Base-by-base conservation (phyloP, 2,113 vertebrate species). In the Pyrgilauda ruficollis region DNA sequence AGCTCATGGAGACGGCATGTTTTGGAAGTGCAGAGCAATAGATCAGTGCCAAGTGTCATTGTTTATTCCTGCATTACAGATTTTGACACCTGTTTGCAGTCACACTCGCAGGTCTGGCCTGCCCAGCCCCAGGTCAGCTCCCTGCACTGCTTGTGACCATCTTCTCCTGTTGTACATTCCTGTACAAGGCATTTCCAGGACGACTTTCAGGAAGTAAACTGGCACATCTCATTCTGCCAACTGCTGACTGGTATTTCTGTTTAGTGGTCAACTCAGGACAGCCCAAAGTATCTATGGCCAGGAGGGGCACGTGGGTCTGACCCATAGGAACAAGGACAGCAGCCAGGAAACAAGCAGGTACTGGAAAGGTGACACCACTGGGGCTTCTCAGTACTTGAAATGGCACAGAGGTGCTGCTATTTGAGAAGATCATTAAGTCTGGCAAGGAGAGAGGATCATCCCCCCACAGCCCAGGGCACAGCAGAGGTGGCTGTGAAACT, bases 281-380 rank as follows among this genome's bases (percentile, higher is more conserved):
- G 74, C 50, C 46, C 43, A 7, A 62, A 77, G 70, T 46, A 41
- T 18, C 43, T 16, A 2, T 3, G 46, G 75, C 11, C 83, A 72
- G 80, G 52, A 66, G 43, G 11, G 9, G 16, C 64, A 85, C 6
- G 6, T 53, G 82, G 72, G 12, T 52, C 62, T 76, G 78, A 68
- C n/a, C 52, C 8, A 0, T 8, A 2, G 14, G 44, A 61, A 77
- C 2, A 5, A 39, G 62, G 66, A 74, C 27, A 43, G 19, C 46
- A 74, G 90, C 93, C 75, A 94, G 52, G 79, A 84, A 69, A 88
- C 85, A 73, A 76, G 83, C 88, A 89, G 67, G 46, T 84, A 88
- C 30, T 39, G 62, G 92, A 53, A 93, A 97, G 83, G 50, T 84
- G 90, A 96, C 88, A 96, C 88, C 79, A 43, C 41, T 4, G 7